Evolutionary conservation across 1,140 invertebrate species (phyloP), one percentile per base, ranked within the genome.

Genomic region (Cherax quadricarinatus): DNA sequence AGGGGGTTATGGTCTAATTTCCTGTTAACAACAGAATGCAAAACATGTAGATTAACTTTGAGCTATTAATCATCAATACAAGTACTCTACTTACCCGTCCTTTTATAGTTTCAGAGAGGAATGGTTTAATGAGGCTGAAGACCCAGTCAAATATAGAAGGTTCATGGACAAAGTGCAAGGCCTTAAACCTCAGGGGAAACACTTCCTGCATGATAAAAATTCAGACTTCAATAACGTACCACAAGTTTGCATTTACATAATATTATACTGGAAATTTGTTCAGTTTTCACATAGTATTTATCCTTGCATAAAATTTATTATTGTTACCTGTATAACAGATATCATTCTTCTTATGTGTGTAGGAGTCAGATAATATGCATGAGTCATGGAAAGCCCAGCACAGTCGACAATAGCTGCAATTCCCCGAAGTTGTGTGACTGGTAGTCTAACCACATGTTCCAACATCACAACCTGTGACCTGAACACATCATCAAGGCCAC

Each of bases 371-470:
- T 93, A 91, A 79, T 90, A 93, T 10, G 90, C 93, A 24, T 93
- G 93, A 30, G 87, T 91, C 79, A 92, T 88, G 41, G 91, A 89
- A 5, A 93, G 91, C 18, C 93, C 93, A 12, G 87, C 78, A 57
- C 93, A 93, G 80, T 93, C 93, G 3, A 93, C 93, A 85, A 93
- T 84, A 30, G 91, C 93, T 21, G 91, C 88, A 24, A 93, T 81
- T 21, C 93, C 93, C 70, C 87, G 84, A 24, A 93, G 91, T 75
- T 93, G 93, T 18, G 93, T 93, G 10, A 93, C 79, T 14, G 93
- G 93, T 18, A 90, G 24, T 14, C 93, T 60, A 53, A 93, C 93
- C 48, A 92, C 84, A 53, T 93, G 93, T 79, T 93, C 93, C 80
- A 93, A 80, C 73, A 93, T 75, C 53, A 93, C 48, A 51, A 93